A percentile compares a stretch with the other conserved stretches of the same genome.
These are phyloP conservation scores for Drosophila fuyamai DNA, from an alignment of 1,140 invertebrate species.

Conservation along the genomic window DNA sequence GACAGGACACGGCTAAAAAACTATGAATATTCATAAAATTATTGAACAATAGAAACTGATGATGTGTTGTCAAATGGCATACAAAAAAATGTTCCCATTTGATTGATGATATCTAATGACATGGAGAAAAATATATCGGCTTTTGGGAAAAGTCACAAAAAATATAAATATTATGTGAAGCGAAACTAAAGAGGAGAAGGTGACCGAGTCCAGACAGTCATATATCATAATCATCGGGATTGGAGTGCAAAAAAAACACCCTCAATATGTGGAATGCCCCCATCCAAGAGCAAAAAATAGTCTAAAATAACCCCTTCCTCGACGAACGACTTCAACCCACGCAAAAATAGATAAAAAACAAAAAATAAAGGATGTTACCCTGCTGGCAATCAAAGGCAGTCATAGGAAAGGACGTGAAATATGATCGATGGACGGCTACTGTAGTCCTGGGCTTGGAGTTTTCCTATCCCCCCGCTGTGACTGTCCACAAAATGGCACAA, in stretches of 20 bases:
- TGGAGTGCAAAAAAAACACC: constrained; percentile 39
- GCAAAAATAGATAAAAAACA: constrained; percentile 61
- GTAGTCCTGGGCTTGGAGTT: constrained; percentile 23
- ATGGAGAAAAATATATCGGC: constrained; percentile 48
- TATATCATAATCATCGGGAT: constrained; percentile 73
- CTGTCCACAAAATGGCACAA: constrained; percentile 82
- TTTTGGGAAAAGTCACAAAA: constrained; percentile 46
- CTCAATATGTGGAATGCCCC: constrained; percentile 57
- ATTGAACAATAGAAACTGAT: constrained; percentile 82
- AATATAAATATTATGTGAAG: constrained; percentile 54
- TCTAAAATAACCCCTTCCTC: constrained; percentile 49
- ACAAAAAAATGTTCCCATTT: constrained; percentile 36
- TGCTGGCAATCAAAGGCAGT: constrained; percentile 76
- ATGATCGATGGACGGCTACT: constrained; percentile 75
- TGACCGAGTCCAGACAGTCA: constrained; percentile 49
- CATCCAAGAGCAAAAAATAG: not conserved
- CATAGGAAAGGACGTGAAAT: constrained; percentile 68
- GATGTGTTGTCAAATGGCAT: constrained; percentile 76
- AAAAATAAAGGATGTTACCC: constrained; percentile 34
- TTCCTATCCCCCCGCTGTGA: constrained; percentile 59
- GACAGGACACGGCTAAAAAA: constrained; percentile 56
- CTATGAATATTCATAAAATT: constrained; percentile 82
- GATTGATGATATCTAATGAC: constrained; percentile 71
- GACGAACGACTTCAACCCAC: constrained; percentile 44
- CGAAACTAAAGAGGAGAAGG: constrained; percentile 49